Percentiles rank a stretch among this genome's conserved stretches.
These are phyloP conservation scores for Rana temporaria DNA, from an alignment of 2,113 vertebrate genomes.

Conservation along the genomic window DNA sequence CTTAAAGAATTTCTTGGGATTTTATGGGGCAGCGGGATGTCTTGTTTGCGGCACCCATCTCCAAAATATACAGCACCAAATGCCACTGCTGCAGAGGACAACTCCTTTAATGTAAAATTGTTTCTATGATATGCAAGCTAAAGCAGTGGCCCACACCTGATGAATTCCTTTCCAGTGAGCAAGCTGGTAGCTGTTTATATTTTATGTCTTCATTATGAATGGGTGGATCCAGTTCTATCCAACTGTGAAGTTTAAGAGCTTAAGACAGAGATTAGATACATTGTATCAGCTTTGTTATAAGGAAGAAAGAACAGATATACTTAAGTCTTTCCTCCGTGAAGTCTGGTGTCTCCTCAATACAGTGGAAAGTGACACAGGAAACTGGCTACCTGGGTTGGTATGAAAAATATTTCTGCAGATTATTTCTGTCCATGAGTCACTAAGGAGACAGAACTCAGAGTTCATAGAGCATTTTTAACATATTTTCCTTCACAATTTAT, in stretches of 20 bases:
- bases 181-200: background rate
- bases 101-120: conserved; percentile 24
- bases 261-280: conserved; percentile 30
- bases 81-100: background rate
- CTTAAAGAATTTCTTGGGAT: too few relatives aligned
- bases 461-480: conserved; percentile 11
- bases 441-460: background rate
- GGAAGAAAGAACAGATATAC: conserved; percentile 39
- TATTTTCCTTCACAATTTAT: background rate
- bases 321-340: conserved; percentile 20
- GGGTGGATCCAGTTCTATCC: conserved; percentile 28
- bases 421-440: background rate
- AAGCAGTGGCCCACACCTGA: conserved; percentile 9
- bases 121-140: background rate
- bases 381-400: background rate
- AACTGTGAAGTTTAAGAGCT: conserved; percentile 22
- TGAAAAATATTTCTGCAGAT: conserved; percentile 5
- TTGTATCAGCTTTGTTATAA: conserved; percentile 32
- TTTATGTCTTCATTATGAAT: conserved; percentile 8
- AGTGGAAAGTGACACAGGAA: conserved; percentile 39
- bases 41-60: too few relatives aligned
- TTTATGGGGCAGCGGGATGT: too few relatives aligned
- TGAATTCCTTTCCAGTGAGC: conserved; percentile 29
- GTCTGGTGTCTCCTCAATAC: conserved; percentile 22
- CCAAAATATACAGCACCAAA: too few relatives aligned